phyloP scores from a whole-genome alignment of 2,113 vertebrate species.

The Tinamus guttatus region DNA sequence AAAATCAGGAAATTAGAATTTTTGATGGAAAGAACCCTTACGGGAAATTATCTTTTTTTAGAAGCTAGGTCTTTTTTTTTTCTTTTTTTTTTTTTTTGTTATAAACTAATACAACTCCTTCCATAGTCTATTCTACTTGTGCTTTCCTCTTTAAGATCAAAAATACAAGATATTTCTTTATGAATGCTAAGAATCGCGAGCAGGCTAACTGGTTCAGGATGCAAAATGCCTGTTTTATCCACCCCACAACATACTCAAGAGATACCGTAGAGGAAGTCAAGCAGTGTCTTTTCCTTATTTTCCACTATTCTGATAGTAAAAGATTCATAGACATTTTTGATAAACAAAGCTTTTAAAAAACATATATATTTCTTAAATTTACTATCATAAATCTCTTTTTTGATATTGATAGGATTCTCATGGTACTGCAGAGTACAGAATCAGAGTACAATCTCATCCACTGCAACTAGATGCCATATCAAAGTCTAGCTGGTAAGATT shows the following conservation, averaged over 20 bases:
- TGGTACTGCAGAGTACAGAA: not conserved
- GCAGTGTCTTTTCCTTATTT: not conserved
- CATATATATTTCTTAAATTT: not conserved
- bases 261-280: not conserved
- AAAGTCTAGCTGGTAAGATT: not conserved
- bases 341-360: not conserved
- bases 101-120: not conserved
- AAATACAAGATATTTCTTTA: not conserved
- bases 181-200: not conserved
- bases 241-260: not conserved
- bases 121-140: not conserved
- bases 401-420: not conserved
- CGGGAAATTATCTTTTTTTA: not conserved
- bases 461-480: not conserved
- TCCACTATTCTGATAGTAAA: not conserved
- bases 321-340: not conserved
- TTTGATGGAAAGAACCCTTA: not conserved
- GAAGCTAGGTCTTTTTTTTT: not conserved
- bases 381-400: not conserved
- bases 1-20: rapidly evolving
- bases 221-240: not conserved
- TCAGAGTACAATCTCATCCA: not conserved
- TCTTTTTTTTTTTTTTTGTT: not conserved
- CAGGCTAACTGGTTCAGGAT: not conserved
- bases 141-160: not conserved